Percentiles rank a stretch among this genome's conserved stretches.
Conservation (phyloP, 2,888 invertebrate species). For the Melipona beecheii region DNA sequence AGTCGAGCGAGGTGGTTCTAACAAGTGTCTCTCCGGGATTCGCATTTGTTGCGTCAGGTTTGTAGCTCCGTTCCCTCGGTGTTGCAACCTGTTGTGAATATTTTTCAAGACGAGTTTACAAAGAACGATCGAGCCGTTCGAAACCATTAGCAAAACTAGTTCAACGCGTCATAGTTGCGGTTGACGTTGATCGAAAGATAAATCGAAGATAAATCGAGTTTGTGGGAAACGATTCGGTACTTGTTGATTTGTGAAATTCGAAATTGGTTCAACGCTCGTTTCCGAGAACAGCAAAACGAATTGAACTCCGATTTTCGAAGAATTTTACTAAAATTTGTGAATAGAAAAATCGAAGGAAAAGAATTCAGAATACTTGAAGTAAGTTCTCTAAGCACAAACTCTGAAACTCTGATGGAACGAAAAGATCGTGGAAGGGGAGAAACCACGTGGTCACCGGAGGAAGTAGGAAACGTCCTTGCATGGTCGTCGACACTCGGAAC, state of each 20-base stretch:
- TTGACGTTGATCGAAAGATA: too few relatives aligned
- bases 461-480: constrained; percentile 47
- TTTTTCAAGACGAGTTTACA: background rate
- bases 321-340: too few relatives aligned
- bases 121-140: background rate
- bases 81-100: background rate
- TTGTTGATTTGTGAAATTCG: too few relatives aligned
- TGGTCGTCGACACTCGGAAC: constrained; percentile 35
- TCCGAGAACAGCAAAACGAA: too few relatives aligned
- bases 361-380: too few relatives aligned
- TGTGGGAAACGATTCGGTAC: too few relatives aligned
- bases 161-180: background rate
- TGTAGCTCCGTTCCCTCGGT: background rate
- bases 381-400: too few relatives aligned
- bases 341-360: too few relatives aligned
- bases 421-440: background rate
- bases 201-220: too few relatives aligned
- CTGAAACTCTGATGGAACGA: background rate
- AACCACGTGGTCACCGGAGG: background rate
- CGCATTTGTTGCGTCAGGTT: constrained; percentile 15
- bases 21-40: constrained; percentile 15
- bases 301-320: too few relatives aligned
- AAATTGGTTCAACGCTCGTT: too few relatives aligned
- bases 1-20: background rate
- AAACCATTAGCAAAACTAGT: background rate